Percentiles rank a stretch among this genome's conserved stretches.
phyloP scores from a whole-genome alignment of 2,888 invertebrate species.

The Polydrusus cervinus region DNA sequence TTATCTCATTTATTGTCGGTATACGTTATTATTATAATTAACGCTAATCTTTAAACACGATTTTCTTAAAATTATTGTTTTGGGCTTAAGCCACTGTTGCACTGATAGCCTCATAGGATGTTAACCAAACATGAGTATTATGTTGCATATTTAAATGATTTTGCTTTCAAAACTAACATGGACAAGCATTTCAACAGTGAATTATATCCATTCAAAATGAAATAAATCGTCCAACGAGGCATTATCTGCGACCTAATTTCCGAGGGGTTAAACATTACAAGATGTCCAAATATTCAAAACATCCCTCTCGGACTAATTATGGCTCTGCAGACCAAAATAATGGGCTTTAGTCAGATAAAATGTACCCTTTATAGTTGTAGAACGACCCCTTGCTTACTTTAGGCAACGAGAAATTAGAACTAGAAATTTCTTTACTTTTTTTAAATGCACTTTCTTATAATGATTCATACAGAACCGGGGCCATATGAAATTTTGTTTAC shows the following conservation, averaged over 20 bases:
- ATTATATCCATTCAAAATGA: constrained; percentile 7
- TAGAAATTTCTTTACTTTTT: background rate
- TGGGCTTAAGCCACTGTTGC: no score
- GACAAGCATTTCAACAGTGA: background rate
- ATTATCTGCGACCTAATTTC: constrained; percentile 31
- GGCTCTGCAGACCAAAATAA: constrained; percentile 43
- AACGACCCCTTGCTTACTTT: constrained; percentile 24
- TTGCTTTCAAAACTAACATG: no score
- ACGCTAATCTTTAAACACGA: no score
- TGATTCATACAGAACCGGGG: background rate
- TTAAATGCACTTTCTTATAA: no score
- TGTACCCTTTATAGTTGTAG: constrained; percentile 44
- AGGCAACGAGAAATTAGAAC: constrained; percentile 7
- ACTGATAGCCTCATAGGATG: no score
- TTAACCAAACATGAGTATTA: no score
- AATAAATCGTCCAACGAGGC: background rate
- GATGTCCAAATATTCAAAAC: constrained; percentile 50
- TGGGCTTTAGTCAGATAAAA: constrained; percentile 39
- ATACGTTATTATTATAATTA: no score
- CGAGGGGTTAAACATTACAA: constrained; percentile 44
- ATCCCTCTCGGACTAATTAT: constrained; percentile 48
- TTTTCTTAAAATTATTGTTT: no score
- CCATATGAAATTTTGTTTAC: no score
- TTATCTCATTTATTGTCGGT: no score
- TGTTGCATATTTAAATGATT: no score